Percentiles rank a stretch among this genome's conserved stretches.
phyloP scores from a whole-genome alignment of 2,797 vertebrate species.

The Macropodus opercularis region DNA sequence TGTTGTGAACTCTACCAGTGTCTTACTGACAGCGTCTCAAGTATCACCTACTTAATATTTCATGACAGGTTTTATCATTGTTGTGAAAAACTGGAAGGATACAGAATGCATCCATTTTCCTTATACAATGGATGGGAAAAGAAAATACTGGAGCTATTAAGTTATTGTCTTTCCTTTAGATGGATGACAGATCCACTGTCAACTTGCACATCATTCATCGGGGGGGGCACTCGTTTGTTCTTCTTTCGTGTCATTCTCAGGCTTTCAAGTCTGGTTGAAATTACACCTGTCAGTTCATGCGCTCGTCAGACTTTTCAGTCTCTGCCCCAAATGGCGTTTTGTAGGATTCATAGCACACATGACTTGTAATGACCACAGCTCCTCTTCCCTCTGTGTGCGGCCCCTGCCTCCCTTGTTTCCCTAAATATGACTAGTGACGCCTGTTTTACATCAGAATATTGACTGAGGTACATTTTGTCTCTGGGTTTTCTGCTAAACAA shows the following conservation, averaged over 20 bases:
- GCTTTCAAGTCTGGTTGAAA: slow-evolving; percentile 63
- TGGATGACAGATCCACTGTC: slow-evolving; percentile 39
- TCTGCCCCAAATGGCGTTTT: neutral
- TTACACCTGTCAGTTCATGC: slow-evolving; percentile 64
- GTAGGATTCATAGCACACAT: slow-evolving; percentile 43
- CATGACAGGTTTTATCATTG: slow-evolving; percentile 15
- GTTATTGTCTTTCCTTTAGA: slow-evolving; percentile 37
- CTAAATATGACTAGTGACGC: fast-evolving
- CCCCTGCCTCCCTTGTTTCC: neutral
- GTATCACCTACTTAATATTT: slow-evolving; percentile 23
- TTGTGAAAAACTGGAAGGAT: slow-evolving; percentile 23
- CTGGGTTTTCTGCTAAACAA: neutral
- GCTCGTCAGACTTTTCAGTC: slow-evolving; percentile 17
- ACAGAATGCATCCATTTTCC: slow-evolving; percentile 13
- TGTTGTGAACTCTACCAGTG: slow-evolving; percentile 2
- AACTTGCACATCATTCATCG: slow-evolving; percentile 30
- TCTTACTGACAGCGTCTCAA: slow-evolving; percentile 4
- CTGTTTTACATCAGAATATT: neutral
- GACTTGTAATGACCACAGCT: slow-evolving; percentile 40
- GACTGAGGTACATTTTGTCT: neutral
- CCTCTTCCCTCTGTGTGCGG: slow-evolving; percentile 35
- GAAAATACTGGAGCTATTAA: slow-evolving; percentile 34
- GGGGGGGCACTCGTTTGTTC: slow-evolving; percentile 32
- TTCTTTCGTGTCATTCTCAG: slow-evolving; percentile 37
- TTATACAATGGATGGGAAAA: slow-evolving; percentile 32